Percentiles rank a stretch among this genome's conserved stretches.
These are phyloP conservation scores for Phania funesta DNA, from an alignment of 2,888 invertebrate species.

Conservation along the genomic window DNA sequence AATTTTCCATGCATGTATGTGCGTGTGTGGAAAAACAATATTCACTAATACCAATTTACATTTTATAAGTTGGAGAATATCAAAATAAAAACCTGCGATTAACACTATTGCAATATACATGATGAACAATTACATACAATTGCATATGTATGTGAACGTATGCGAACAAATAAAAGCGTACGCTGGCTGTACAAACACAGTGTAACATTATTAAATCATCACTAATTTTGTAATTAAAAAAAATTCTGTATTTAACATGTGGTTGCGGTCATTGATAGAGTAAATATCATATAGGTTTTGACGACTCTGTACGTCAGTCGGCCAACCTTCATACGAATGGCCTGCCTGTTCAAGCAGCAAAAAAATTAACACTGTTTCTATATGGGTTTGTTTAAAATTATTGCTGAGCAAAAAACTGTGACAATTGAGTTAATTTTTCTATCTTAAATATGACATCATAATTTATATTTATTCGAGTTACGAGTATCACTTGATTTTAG, in stretches of 20 bases:
- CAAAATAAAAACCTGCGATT: slow-evolving; percentile 27
- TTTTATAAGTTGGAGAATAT: slow-evolving; percentile 14
- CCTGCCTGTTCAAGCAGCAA: not conserved
- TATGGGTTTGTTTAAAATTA: slow-evolving; percentile 11
- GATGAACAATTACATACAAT: not conserved
- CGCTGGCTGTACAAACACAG: too few species aligned
- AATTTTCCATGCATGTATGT: not conserved
- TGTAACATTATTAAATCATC: slow-evolving; percentile 51
- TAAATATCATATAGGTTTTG: slow-evolving; percentile 6
- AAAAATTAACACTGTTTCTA: not conserved
- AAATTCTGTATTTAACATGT: slow-evolving; percentile 35
- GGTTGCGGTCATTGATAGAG: slow-evolving; percentile 41
- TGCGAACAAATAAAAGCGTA: not conserved
- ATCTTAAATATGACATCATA: slow-evolving; percentile 12
- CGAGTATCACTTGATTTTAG: too few species aligned
- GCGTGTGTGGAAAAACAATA: not conserved
- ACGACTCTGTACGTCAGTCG: not conserved
- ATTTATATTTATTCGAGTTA: too few species aligned
- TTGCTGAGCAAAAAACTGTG: not conserved
- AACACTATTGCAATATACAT: not conserved
- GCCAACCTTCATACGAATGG: not conserved
- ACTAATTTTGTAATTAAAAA: slow-evolving; percentile 51
- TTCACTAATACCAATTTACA: not conserved
- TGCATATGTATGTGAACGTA: too few species aligned
- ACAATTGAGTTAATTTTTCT: slow-evolving; percentile 22